phyloP scores from a whole-genome alignment of 2,113 vertebrate species.

The Nesoenas mayeri region DNA sequence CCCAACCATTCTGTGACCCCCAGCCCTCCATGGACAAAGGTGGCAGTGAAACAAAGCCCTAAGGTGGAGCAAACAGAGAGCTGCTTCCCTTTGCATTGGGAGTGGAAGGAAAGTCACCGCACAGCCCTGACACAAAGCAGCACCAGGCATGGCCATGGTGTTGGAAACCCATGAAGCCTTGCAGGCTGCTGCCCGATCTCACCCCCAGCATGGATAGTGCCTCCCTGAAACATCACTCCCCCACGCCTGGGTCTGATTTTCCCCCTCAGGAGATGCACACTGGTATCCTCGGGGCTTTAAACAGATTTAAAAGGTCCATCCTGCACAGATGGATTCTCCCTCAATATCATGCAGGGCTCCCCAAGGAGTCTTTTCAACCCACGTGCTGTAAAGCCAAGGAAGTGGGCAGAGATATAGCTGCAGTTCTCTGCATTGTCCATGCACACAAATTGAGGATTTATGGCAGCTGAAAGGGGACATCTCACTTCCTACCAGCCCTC shows the following conservation, averaged over 20 bases:
- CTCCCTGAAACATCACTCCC: background rate
- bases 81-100: background rate
- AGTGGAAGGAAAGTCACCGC: background rate
- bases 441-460: background rate
- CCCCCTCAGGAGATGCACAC: background rate
- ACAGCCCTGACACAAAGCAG: background rate
- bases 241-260: background rate
- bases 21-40: background rate
- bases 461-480: background rate
- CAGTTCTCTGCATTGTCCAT: background rate
- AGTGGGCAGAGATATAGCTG: background rate
- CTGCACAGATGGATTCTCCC: too few species aligned
- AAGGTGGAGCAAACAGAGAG: background rate
- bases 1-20: too few species aligned
- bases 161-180: background rate
- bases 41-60: background rate
- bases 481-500: background rate
- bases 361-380: background rate
- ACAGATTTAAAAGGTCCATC: background rate
- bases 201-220: too few species aligned
- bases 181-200: background rate
- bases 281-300: background rate
- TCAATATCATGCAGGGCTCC: rapidly evolving
- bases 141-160: rapidly evolving
- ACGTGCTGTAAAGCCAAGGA: background rate